phyloP scores from a whole-genome alignment of 2,888 invertebrate species.

The Meandrusa payeni region DNA sequence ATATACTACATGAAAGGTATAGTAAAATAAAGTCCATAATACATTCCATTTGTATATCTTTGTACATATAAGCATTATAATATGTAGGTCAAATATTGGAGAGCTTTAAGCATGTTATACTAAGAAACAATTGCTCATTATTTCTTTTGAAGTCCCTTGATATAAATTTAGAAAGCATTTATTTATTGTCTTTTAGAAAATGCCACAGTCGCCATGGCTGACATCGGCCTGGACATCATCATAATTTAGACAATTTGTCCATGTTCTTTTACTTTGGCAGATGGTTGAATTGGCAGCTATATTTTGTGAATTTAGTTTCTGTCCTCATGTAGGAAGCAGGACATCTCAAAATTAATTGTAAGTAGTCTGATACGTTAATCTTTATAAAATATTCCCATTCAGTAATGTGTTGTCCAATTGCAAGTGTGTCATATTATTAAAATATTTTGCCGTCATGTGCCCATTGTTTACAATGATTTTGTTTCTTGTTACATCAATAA shows the following conservation, averaged over 20 bases:
- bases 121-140: constrained; percentile 67
- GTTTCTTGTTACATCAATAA: neutral
- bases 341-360: constrained; percentile 15
- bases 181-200: constrained; percentile 37
- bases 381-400: constrained; percentile 6
- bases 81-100: constrained; percentile 57
- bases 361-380: constrained; percentile 6
- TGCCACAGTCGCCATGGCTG: too few species aligned
- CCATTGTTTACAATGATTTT: neutral
- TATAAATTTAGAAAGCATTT: constrained; percentile 50
- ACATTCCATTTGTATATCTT: constrained; percentile 74
- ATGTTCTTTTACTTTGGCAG: constrained; percentile 15
- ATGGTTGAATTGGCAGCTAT: constrained; percentile 14
- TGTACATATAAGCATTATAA: constrained; percentile 61
- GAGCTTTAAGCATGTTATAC: constrained; percentile 69
- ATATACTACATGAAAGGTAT: constrained; percentile 59
- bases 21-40: constrained; percentile 62
- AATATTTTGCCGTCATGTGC: constrained; percentile 5
- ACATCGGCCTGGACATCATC: too few species aligned
- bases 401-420: constrained; percentile 6
- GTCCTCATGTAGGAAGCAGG: constrained; percentile 1
- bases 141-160: constrained; percentile 44
- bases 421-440: constrained; percentile 5
- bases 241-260: too few species aligned
- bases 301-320: constrained; percentile 20